Percentiles rank a stretch among this genome's conserved stretches.
Evolutionary conservation across 2,113 vertebrate species (phyloP).

Genomic region (Guaruba guarouba): DNA sequence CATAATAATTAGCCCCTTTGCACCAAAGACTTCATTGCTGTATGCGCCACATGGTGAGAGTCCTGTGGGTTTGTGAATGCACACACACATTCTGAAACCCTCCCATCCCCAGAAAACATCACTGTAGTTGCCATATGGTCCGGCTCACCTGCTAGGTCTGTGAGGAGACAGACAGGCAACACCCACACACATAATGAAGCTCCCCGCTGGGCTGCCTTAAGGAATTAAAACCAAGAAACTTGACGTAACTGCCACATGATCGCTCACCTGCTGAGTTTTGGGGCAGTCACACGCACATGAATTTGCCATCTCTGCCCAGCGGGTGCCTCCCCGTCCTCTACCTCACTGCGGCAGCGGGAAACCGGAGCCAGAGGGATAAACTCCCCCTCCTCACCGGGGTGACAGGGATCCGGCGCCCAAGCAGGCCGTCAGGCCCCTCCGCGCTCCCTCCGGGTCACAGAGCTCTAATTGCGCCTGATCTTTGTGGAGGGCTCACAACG

Average conservation of each 20-base stretch:
- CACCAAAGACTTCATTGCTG: neutral
- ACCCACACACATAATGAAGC: slow-evolving; percentile 22
- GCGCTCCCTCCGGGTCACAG: neutral
- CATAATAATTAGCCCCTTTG: slow-evolving; percentile 35
- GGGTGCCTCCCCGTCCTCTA: neutral
- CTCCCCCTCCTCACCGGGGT: too few relatives aligned
- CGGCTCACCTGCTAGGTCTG: slow-evolving; percentile 42
- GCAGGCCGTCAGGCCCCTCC: neutral
- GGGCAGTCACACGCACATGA: neutral
- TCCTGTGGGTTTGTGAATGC: neutral
- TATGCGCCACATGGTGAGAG: slow-evolving; percentile 45
- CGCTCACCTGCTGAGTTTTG: slow-evolving; percentile 16
- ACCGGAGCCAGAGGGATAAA: fast-evolving
- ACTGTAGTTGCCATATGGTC: slow-evolving; percentile 32
- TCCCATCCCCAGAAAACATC: neutral
- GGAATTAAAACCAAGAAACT: neutral
- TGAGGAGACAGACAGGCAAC: slow-evolving; percentile 40
- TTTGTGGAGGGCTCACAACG: neutral
- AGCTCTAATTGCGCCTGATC: neutral
- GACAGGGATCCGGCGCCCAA: neutral
- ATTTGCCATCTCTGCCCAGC: neutral
- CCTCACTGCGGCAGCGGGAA: fast-evolving
- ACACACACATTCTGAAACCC: neutral
- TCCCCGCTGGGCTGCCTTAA: slow-evolving; percentile 33
- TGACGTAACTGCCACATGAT: neutral